These are phyloP conservation scores for Muscicapa adusta DNA, from an alignment of 2,113 vertebrate genomes.

Conservation along the genomic window DNA sequence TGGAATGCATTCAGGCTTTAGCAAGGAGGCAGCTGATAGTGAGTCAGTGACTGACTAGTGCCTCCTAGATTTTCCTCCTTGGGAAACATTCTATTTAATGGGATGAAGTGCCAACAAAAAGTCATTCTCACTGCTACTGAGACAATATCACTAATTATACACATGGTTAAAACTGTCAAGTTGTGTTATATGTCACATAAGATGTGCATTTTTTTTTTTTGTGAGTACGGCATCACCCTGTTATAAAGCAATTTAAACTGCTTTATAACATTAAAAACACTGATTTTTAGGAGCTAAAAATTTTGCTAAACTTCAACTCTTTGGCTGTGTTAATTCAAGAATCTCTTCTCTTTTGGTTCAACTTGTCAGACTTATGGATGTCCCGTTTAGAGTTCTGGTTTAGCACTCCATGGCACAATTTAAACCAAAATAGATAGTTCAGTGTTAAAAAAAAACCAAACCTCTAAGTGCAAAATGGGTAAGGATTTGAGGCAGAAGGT, in stretches of 20 bases:
- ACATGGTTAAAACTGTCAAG: constrained; percentile 60
- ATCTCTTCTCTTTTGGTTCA: neutral
- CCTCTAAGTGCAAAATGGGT: neutral
- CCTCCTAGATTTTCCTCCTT: constrained; percentile 70
- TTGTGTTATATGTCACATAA: neutral
- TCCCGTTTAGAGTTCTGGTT: neutral
- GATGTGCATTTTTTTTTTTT: neutral
- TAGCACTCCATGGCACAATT: neutral
- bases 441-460: neutral
- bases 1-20: constrained; percentile 77
- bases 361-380: neutral
- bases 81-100: constrained; percentile 63
- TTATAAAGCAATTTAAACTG: neutral
- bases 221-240: neutral
- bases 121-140: constrained; percentile 45
- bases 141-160: constrained; percentile 68
- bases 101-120: constrained; percentile 54
- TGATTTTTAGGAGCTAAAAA: neutral
- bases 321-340: neutral
- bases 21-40: constrained; percentile 74
- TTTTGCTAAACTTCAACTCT: neutral
- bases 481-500: neutral
- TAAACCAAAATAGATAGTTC: neutral
- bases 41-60: constrained; percentile 76
- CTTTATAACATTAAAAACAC: neutral